phyloP scores from a whole-genome alignment of 2,888 invertebrate genomes.

The Pheosia gnoma region DNA sequence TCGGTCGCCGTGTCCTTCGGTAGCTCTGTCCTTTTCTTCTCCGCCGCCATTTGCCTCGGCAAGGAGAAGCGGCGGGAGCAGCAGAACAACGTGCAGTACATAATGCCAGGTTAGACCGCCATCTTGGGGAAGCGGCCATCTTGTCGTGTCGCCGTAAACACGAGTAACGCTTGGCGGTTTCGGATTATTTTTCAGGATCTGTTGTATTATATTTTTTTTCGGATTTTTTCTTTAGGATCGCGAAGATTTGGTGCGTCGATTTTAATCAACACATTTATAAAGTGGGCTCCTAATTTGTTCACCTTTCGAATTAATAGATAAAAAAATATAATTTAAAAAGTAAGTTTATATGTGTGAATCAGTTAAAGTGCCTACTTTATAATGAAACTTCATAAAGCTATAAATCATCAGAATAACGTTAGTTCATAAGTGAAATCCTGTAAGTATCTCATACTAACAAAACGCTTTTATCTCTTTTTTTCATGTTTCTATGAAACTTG shows the following conservation, averaged over 20 bases:
- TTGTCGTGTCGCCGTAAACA: conserved; percentile 39
- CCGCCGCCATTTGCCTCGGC: conserved; percentile 90
- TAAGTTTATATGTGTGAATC: neutral
- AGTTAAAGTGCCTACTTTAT: conserved; percentile 7
- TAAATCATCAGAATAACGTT: conserved; percentile 42
- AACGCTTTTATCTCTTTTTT: conserved; percentile 81
- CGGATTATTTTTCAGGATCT: conserved; percentile 45
- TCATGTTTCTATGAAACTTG: conserved; percentile 84
- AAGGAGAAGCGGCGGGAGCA: conserved; percentile 90
- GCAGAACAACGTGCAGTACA: conserved; percentile 92
- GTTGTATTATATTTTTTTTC: conserved; percentile 49
- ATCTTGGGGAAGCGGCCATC: conserved; percentile 56
- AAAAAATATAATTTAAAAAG: too few relatives aligned
- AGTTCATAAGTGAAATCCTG: conserved; percentile 44
- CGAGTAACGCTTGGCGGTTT: conserved; percentile 75
- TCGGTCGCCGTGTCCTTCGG: conserved; percentile 90
- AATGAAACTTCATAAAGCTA: conserved; percentile 22
- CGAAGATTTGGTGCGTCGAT: conserved; percentile 12
- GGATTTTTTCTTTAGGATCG: conserved; percentile 22
- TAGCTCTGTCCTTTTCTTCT: conserved; percentile 91
- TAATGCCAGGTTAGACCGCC: conserved; percentile 92
- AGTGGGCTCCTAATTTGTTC: neutral
- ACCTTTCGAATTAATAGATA: neutral
- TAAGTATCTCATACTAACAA: conserved; percentile 79
- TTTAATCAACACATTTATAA: neutral